Base-by-base conservation (phyloP, 1,140 invertebrate species). In the Pseudomyrmex pallidus region DNA sequence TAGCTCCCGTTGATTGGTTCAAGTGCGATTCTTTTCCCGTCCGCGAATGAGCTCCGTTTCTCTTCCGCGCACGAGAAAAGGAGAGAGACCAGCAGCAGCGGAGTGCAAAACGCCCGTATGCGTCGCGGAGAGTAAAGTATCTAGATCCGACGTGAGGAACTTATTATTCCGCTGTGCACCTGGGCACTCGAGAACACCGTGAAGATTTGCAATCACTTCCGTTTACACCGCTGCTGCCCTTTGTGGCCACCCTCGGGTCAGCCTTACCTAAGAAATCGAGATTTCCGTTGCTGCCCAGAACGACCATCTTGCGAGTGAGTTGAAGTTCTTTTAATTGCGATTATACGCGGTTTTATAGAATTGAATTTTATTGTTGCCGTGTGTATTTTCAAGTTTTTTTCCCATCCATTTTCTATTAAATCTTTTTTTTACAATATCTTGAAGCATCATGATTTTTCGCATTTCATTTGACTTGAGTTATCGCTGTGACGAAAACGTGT, bases 161-260 rank as follows among this genome's bases (percentile, higher is more conserved):
- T 90, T 62, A 78, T 83, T 89, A 92, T 92, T 92, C 89, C 91
- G 74, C 57, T 63, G 84, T 90, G 89, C 93, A 93, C 92, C 93
- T 94, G 93, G 92, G 83, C 90, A 92, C 93, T 93, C 84, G 89
- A 93, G 90, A 88, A 63, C 62, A 56, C 74, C 74, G 57, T 82
- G 84, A 89, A 91, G 91, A 93, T 93, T 93, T 89, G 90, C 90
- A 93, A 93, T 93, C 91, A 93, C 88, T 89, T 80, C 85, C 85
- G 87, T 76, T 77, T 87, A 83, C 84, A 85, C 59, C 68, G 82
- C 73, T 86, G 76, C 74, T 59, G 68, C 76, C 82, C 83, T 88
- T 89, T 89, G 87, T 89, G 70, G 57, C 84, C 66, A 78, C 84
- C 68, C 87, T 74, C 78, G 59, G 85, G 80, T 88, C 78, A 86